Evolutionary conservation across 1,140 invertebrate genomes (phyloP).

Genomic region (Saccostrea echinata): DNA sequence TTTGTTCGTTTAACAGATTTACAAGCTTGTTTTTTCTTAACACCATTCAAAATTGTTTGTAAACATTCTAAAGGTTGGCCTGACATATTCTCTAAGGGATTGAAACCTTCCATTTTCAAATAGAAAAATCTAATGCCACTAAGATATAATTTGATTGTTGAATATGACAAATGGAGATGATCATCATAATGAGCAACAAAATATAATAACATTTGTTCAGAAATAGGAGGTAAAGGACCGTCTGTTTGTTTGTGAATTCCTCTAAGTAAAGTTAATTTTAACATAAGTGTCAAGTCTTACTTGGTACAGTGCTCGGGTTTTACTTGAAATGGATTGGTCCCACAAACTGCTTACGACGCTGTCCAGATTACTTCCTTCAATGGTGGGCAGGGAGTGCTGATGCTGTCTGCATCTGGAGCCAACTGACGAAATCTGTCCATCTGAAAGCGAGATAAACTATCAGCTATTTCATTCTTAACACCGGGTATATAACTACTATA

Average conservation of each 20-base stretch:
- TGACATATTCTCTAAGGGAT: neutral
- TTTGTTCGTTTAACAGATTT: too few species aligned
- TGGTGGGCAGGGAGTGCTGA: neutral
- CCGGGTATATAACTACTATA: conserved; percentile 33
- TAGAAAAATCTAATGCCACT: too few species aligned
- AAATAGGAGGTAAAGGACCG: neutral
- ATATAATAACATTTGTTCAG: neutral
- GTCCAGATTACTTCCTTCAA: neutral
- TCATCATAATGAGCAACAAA: conserved; percentile 23
- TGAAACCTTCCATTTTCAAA: neutral
- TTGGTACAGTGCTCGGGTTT: neutral
- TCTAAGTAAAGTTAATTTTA: neutral
- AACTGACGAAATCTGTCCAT: conserved; percentile 17
- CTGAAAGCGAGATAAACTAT: conserved; percentile 49
- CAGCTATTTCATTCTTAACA: neutral
- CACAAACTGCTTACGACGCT: neutral
- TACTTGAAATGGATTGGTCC: neutral
- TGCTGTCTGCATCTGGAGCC: conserved; percentile 9
- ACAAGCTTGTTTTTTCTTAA: too few species aligned
- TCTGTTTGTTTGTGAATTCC: neutral
- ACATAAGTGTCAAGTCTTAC: neutral
- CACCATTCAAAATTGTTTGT: too few species aligned
- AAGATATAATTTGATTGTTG: too few species aligned
- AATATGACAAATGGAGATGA: too few species aligned
- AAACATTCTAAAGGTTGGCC: too few species aligned